phyloP scores from a whole-genome alignment of 2,797 vertebrate genomes.

The Sitta carolinensis region DNA sequence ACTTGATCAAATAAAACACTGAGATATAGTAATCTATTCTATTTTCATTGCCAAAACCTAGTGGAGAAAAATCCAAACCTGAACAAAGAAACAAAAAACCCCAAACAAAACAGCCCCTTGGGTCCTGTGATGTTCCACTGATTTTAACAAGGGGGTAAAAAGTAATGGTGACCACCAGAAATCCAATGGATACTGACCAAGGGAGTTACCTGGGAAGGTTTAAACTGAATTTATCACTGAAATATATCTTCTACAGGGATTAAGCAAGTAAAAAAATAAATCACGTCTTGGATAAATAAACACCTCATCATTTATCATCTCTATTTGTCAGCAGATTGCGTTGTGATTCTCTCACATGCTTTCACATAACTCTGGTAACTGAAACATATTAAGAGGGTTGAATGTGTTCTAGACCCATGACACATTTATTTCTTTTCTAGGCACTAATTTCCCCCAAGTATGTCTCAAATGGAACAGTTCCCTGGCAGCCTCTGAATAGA shows the following conservation, averaged over 20 bases:
- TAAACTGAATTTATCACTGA: background rate
- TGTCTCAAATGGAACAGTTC: background rate
- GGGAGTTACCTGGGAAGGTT: background rate
- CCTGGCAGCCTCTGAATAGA: background rate
- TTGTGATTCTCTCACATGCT: background rate
- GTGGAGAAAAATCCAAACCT: fast-evolving
- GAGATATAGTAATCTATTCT: background rate
- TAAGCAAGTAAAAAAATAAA: constrained; percentile 21
- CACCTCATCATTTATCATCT: background rate
- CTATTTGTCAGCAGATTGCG: background rate
- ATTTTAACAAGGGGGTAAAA: background rate
- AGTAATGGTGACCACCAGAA: background rate
- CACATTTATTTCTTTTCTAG: background rate
- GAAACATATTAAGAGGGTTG: background rate
- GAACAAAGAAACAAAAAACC: background rate
- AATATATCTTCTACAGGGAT: background rate
- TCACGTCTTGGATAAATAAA: background rate
- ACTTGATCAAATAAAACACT: background rate
- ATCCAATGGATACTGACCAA: background rate
- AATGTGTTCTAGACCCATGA: background rate
- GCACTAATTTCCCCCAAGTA: background rate
- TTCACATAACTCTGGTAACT: background rate
- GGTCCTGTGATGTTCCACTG: background rate
- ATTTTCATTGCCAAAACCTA: background rate
- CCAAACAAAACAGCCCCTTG: too few species aligned